Conservation (phyloP, 2,888 invertebrate species). For the Cephus pygmeus region DNA sequence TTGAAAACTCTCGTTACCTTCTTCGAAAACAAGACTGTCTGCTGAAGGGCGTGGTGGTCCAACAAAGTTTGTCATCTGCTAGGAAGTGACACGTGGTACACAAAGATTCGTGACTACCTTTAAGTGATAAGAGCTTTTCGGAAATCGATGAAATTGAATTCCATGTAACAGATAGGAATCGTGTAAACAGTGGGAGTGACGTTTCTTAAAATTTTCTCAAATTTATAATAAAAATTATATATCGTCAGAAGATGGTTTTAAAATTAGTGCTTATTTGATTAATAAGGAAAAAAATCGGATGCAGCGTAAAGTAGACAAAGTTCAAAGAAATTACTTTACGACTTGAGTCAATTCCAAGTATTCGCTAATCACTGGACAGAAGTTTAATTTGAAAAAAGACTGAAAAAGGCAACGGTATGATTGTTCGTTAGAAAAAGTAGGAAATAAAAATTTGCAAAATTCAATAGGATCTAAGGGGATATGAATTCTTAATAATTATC, state of each 20-base stretch:
- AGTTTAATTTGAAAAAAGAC: neutral
- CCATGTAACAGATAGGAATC: neutral
- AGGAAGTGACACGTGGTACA: neutral
- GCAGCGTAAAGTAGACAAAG: neutral
- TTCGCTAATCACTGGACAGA: neutral
- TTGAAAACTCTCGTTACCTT: neutral
- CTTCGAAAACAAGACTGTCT: neutral
- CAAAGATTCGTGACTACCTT: neutral
- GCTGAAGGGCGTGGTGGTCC: neutral
- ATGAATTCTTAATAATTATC: neutral
- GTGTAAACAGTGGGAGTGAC: neutral
- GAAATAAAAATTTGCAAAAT: neutral
- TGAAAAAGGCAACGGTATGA: neutral
- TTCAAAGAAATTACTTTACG: neutral
- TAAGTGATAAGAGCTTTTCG: neutral
- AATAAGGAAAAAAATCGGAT: neutral
- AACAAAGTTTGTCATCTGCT: neutral
- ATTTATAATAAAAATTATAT: no score
- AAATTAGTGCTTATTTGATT: neutral
- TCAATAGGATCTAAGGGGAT: neutral
- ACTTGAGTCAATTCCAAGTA: neutral
- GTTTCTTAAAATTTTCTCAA: no score
- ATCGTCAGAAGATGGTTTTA: neutral
- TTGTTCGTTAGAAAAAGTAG: neutral
- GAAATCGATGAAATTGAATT: neutral